Conservation (phyloP, 2,888 invertebrate genomes). For the Neocrepidodera transversa region DNA sequence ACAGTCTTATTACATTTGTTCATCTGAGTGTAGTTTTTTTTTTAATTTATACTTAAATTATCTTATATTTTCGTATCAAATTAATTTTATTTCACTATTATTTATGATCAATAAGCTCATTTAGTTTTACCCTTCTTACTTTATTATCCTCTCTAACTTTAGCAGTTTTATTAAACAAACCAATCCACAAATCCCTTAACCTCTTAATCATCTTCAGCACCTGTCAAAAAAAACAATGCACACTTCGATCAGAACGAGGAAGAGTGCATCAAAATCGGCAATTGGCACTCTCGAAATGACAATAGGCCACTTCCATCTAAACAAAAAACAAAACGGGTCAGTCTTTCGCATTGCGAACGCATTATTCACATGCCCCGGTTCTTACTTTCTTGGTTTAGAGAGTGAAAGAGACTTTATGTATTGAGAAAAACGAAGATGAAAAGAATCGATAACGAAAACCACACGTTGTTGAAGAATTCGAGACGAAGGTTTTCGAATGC, state of each 20-base stretch:
- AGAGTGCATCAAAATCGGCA: constrained; percentile 1
- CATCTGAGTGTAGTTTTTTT: too few relatives aligned
- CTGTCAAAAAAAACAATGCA: not conserved
- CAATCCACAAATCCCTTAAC: too few relatives aligned
- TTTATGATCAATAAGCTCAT: too few relatives aligned
- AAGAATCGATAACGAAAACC: not conserved
- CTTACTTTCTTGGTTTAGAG: not conserved
- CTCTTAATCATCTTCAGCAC: not conserved
- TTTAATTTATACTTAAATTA: too few relatives aligned
- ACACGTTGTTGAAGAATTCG: not conserved
- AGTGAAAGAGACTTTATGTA: constrained; percentile 12
- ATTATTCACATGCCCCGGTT: constrained; percentile 4
- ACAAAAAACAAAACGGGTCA: not conserved
- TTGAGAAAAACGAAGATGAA: not conserved
- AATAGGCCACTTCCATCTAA: constrained; percentile 1
- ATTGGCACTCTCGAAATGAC: constrained; percentile 1
- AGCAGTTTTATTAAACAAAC: too few relatives aligned
- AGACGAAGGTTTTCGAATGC: constrained; percentile 6
- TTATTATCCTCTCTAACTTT: too few relatives aligned
- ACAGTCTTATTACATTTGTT: too few relatives aligned
- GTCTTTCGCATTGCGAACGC: not conserved
- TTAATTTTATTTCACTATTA: too few relatives aligned
- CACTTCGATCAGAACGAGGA: constrained; percentile 4
- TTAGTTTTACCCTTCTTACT: too few relatives aligned
- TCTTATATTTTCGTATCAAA: too few relatives aligned